These are phyloP conservation scores for Clostera curtula DNA, from an alignment of 2,888 invertebrate genomes.

Conservation along the genomic window DNA sequence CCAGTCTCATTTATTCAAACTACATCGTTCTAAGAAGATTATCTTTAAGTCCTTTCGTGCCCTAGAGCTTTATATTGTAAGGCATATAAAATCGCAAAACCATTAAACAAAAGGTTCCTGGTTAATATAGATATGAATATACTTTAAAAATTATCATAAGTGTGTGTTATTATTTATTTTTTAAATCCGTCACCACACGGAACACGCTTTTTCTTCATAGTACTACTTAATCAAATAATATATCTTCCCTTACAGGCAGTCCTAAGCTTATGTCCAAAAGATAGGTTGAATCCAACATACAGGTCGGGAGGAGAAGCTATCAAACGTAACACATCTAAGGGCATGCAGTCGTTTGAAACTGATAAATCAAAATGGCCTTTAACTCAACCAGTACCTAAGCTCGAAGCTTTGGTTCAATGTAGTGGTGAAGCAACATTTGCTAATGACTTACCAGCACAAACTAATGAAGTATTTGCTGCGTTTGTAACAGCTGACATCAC, in stretches of 20 bases:
- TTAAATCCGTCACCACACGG: too few relatives aligned
- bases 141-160: too few relatives aligned
- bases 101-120: too few relatives aligned
- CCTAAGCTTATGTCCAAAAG: conserved; percentile 28
- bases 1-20: too few relatives aligned
- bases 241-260: conserved; percentile 23
- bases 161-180: too few relatives aligned
- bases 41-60: too few relatives aligned
- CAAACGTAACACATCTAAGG: conserved; percentile 55
- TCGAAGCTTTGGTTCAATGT: conserved; percentile 75
- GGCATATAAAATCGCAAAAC: too few relatives aligned
- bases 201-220: too few relatives aligned
- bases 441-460: conserved; percentile 75
- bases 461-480: conserved; percentile 79
- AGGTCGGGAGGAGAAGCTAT: conserved; percentile 23
- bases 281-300: conserved; percentile 19
- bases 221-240: not conserved
- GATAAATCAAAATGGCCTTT: conserved; percentile 78
- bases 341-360: conserved; percentile 76
- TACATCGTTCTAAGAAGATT: too few relatives aligned
- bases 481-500: conserved; percentile 72
- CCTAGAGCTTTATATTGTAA: too few relatives aligned
- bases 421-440: conserved; percentile 81
- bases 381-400: conserved; percentile 78
- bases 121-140: too few relatives aligned